Evolutionary conservation across 2,113 vertebrate species (phyloP), one percentile per base, ranked within the genome.

Genomic region (Mesitornis unicolor): DNA sequence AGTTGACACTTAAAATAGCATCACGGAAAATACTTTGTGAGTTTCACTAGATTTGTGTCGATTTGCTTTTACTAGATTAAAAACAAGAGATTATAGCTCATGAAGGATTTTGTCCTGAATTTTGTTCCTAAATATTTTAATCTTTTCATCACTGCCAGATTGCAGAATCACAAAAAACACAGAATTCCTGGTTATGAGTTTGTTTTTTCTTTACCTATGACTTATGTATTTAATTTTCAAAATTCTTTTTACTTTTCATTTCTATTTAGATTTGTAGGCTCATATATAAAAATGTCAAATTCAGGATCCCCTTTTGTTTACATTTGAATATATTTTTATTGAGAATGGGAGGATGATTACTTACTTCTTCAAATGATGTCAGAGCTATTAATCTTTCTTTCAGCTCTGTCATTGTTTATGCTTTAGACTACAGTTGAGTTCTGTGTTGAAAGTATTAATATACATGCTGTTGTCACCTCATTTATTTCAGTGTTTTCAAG

Each of bases 1-100:
- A 83, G 21, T 35, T 91, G 61, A 67, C 57, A 65, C 19, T 82
- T 83, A 43, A 93, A 87, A 89, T 42, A 89, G 64, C n/a, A 53
- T 69, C 2, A 65, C 69, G 45, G 24, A 84, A 89, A 83, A 68
- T 45, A 86, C 67, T 89, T 89, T 17, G 64, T 42, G 15, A 0
- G 3, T 96, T 91, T 85, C 28, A 20, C 47, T 54, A 60, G 70
- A 90, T 93, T 93, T 92, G 35, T 75, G 48, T 83, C 79, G 51
- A 74, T 92, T 95, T 91, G 57, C 65, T 95, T 92, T 96, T 93
- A 91, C 68, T 81, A 93, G 83, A 95, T 93, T 93, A 89, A 84
- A 93, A 77, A 1, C 25, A 56, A 40, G 43, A 84, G 75, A 96
- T 94, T 95, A 95, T 14, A 84, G 43, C 15, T 94, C 43, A 90